Percentiles rank a stretch among this genome's conserved stretches.
Evolutionary conservation across 2,113 vertebrate genomes (phyloP).

Genomic region (Phaetusa simplex): DNA sequence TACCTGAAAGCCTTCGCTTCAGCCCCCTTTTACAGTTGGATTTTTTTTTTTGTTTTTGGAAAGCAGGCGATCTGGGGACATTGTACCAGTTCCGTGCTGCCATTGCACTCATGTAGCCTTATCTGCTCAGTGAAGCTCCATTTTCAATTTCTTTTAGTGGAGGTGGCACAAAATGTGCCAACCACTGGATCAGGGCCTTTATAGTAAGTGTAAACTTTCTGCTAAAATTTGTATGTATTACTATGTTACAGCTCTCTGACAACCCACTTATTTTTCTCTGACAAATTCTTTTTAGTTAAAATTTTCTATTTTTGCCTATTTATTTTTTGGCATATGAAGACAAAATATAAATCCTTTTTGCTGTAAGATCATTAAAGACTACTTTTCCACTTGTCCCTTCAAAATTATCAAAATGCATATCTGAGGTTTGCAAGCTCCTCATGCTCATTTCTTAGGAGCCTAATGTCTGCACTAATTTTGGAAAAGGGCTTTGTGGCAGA

Average conservation of each 20-base stretch:
- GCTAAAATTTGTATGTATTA: background rate
- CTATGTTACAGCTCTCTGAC: background rate
- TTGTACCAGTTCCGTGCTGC: background rate
- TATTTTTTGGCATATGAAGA: background rate
- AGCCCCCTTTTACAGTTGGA: background rate
- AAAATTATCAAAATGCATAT: background rate
- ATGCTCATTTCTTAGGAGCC: background rate
- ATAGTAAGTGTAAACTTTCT: background rate
- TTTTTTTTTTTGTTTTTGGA: background rate
- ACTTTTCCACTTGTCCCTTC: background rate
- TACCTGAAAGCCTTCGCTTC: background rate
- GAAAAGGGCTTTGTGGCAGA: background rate
- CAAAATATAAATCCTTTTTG: background rate
- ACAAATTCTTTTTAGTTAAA: background rate
- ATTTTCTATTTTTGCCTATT: background rate
- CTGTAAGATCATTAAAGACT: background rate
- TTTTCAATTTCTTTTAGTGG: background rate
- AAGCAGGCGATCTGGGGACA: background rate
- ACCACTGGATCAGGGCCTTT: background rate
- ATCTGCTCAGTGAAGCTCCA: background rate
- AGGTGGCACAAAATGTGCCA: background rate
- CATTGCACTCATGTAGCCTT: background rate
- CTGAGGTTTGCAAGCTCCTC: background rate
- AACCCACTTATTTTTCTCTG: background rate
- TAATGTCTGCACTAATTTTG: background rate